phyloP scores from a whole-genome alignment of 2,888 invertebrate species.

The Ormyrus pomaceus region DNA sequence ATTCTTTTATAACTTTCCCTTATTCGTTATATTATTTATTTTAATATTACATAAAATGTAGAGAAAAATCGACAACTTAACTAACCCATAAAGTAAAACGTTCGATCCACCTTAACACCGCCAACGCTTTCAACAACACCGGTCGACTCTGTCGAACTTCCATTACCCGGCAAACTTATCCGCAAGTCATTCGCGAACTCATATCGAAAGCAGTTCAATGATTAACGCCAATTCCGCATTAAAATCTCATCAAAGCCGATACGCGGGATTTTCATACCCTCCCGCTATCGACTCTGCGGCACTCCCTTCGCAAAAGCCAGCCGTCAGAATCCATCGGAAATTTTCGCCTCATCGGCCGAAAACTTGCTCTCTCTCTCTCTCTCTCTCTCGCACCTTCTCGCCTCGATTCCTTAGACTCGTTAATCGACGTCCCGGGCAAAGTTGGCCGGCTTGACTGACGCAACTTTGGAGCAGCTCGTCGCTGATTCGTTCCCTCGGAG shows the following conservation, averaged over 20 bases:
- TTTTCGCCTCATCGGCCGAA: constrained; percentile 33
- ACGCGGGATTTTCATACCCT: background rate
- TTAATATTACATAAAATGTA: too few species aligned
- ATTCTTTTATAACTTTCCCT: too few species aligned
- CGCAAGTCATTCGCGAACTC: constrained; percentile 1
- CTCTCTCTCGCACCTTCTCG: too few species aligned
- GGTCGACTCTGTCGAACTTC: too few species aligned
- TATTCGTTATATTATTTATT: too few species aligned
- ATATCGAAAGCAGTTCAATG: constrained; percentile 2
- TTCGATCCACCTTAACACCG: too few species aligned
- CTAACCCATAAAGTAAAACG: too few species aligned
- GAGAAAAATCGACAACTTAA: too few species aligned
- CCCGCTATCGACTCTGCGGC: too few species aligned
- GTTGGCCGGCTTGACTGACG: constrained; percentile 11
- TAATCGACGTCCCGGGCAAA: constrained; percentile 42
- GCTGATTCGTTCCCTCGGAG: constrained; percentile 6
- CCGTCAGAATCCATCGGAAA: constrained; percentile 15
- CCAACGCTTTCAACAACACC: too few species aligned
- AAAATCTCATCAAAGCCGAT: constrained; percentile 36
- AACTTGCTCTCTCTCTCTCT: constrained; percentile 11
- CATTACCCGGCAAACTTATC: too few species aligned
- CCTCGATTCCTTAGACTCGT: constrained; percentile 32
- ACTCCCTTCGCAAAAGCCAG: too few species aligned
- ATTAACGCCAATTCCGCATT: constrained; percentile 16
- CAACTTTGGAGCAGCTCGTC: constrained; percentile 31